Evolutionary conservation across 2,113 vertebrate species (phyloP), one percentile per base, ranked within the genome.

Genomic region (Myxocyprinus asiaticus): DNA sequence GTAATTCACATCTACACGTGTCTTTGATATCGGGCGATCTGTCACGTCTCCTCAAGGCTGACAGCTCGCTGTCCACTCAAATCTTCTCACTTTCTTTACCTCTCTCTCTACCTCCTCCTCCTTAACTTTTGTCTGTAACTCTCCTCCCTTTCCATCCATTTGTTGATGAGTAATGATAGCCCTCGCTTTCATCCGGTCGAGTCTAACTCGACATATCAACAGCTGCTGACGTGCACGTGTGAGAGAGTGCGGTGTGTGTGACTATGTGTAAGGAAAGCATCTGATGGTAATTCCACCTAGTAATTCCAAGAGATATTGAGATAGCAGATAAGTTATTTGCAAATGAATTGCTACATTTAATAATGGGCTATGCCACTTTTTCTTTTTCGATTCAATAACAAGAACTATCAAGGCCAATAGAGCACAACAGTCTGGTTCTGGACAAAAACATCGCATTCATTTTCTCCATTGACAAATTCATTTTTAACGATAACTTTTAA

Each of bases 281-380:
- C 65, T 91, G 89, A 93, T 78, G 85, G 63, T 93, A 93, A 93
- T 93, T 89, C 86, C 78, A 79, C 67, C 84, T 90, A 91, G 93
- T 90, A 33, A 33, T 33, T 33, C 22, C 22, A 33, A 33, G 22
- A 33, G 22, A 33, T 33, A 33, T 33, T 33, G 22, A 33, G 22
- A 33, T 33, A 33, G 22, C 22, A 33, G 22, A 33, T 33, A 33
- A 33, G 22, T 33, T 33, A 33, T 33, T 33, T 33, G 22, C 22
- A 33, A 33, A 33, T 33, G 22, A 33, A 33, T 33, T 33, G 22
- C 1, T 33, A 1, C 22, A 33, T 1, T 33, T 33, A 33, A 1
- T 33, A 33, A 33, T 33, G 22, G 22, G 22, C 22, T 1, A 33
- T 33, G 22, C 22, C 1, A 33, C 22, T 33, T 33, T 33, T 33